These are phyloP conservation scores for Periphyllus acericola DNA, from an alignment of 2,888 invertebrate genomes.

Conservation along the genomic window DNA sequence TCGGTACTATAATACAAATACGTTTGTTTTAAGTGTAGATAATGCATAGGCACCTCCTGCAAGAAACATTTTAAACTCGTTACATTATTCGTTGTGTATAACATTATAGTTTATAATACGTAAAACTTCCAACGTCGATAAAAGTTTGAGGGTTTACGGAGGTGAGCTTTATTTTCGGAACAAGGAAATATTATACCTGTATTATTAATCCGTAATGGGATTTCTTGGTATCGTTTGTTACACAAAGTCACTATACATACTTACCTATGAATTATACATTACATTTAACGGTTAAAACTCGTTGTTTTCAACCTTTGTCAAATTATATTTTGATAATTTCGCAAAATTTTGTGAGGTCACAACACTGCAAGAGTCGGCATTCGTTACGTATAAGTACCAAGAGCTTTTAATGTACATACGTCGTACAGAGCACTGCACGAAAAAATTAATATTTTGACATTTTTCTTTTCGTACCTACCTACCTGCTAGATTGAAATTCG, in stretches of 20 bases:
- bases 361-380: no score
- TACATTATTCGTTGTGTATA: neutral
- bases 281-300: constrained; percentile 32
- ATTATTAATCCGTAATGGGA: constrained; percentile 53
- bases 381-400: no score
- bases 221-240: constrained; percentile 25
- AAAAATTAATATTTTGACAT: no score
- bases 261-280: constrained; percentile 36
- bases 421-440: no score
- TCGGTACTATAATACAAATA: neutral
- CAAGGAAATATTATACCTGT: neutral
- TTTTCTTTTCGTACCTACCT: no score
- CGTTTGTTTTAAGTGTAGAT: neutral
- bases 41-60: neutral
- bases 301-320: neutral
- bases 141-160: constrained; percentile 32
- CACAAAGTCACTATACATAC: neutral
- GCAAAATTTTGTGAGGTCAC: neutral
- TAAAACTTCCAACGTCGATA: constrained; percentile 35
- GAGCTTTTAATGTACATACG: no score
- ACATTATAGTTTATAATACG: neutral
- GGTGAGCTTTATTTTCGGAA: constrained; percentile 41
- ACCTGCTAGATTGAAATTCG: no score
- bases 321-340: constrained; percentile 9
- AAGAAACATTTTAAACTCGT: neutral